Conservation (phyloP, 1,140 invertebrate genomes). For the Atta texana region DNA sequence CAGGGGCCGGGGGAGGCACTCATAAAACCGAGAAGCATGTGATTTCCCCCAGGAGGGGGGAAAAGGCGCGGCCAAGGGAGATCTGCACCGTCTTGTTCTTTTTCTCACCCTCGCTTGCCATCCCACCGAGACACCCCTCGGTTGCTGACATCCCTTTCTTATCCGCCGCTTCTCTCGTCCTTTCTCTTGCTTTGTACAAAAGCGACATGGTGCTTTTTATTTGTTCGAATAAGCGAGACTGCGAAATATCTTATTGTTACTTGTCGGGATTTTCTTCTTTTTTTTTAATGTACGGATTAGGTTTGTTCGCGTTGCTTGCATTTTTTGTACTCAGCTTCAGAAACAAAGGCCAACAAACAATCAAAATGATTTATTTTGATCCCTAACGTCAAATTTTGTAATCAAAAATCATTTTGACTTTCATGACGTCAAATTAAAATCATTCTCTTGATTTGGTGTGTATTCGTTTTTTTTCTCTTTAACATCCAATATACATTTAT, state of each 20-base stretch:
- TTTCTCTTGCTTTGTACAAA: conserved; percentile 26
- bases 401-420: no score
- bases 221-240: conserved; percentile 59
- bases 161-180: background rate
- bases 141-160: conserved; percentile 39
- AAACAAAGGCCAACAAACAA: no score
- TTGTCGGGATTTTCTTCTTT: conserved; percentile 40
- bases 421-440: no score
- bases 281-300: background rate
- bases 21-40: conserved; percentile 83
- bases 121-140: background rate
- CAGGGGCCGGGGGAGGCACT: conserved; percentile 51
- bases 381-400: no score
- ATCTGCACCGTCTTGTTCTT: conserved; percentile 53
- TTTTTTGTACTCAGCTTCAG: no score
- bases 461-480: no score
- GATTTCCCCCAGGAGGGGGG: conserved; percentile 83
- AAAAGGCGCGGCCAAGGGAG: conserved; percentile 49
- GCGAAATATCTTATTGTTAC: conserved; percentile 58
- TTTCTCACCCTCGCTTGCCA: conserved; percentile 10
- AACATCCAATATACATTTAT: no score
- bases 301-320: no score
- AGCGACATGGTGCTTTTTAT: conserved; percentile 42
- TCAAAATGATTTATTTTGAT: no score
- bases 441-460: no score